Evolutionary conservation across 2,888 invertebrate species (phyloP).

Genomic region (Agriotes lineatus): DNA sequence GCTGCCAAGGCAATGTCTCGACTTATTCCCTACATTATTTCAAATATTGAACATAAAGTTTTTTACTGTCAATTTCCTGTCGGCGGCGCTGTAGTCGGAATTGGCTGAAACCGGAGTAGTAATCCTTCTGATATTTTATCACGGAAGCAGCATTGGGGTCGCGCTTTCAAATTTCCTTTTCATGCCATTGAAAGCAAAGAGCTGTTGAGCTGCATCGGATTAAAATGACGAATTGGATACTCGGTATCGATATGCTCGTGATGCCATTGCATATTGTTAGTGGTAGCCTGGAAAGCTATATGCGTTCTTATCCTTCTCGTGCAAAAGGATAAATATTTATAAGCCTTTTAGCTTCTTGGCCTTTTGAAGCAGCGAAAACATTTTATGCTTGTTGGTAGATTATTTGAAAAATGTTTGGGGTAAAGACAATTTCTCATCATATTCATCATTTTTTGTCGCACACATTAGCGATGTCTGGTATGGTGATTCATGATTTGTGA

Average conservation of each 20-base stretch:
- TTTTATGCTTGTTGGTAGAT: conserved; percentile 2
- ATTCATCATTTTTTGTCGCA: neutral
- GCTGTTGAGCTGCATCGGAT: conserved; percentile 44
- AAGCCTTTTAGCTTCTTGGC: conserved; percentile 15
- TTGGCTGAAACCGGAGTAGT: conserved; percentile 44
- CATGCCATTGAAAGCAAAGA: conserved; percentile 44
- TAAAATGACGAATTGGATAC: conserved; percentile 51
- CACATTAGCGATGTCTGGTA: too few relatives aligned
- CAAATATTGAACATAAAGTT: conserved; percentile 39
- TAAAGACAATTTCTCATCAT: neutral
- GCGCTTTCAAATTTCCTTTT: conserved; percentile 51
- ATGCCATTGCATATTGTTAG: conserved; percentile 25
- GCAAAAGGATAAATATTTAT: conserved; percentile 19
- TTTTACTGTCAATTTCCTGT: conserved; percentile 49
- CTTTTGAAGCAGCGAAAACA: neutral
- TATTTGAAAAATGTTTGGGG: neutral
- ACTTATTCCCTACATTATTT: conserved; percentile 36
- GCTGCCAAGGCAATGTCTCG: conserved; percentile 25
- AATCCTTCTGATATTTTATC: conserved; percentile 51
- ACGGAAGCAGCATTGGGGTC: conserved; percentile 48
- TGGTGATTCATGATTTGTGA: too few relatives aligned
- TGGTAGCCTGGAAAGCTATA: neutral
- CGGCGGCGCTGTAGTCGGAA: conserved; percentile 41
- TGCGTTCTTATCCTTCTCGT: neutral
- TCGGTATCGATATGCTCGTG: conserved; percentile 43